Evolutionary conservation across 2,113 vertebrate species (phyloP).

Genomic region (Struthio camelus): DNA sequence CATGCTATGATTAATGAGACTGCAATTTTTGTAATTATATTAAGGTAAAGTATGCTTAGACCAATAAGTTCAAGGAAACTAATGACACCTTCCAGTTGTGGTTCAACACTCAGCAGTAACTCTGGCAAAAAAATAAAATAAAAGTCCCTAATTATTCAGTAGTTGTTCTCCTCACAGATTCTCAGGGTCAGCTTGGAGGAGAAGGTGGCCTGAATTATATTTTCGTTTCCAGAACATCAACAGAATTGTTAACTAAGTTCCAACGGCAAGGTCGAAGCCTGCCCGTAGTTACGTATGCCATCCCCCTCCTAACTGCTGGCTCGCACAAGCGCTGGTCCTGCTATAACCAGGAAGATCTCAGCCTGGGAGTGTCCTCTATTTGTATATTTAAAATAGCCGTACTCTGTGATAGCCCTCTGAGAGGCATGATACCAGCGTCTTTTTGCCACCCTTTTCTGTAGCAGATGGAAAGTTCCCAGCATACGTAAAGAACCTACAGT

Average conservation of each 20-base stretch:
- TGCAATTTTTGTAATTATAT: constrained; percentile 29
- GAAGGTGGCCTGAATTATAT: constrained; percentile 63
- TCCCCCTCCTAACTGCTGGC: not conserved
- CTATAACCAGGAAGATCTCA: not conserved
- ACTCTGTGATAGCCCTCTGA: not conserved
- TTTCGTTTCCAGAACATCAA: constrained; percentile 36
- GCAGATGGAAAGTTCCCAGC: not conserved
- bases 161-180: constrained; percentile 18
- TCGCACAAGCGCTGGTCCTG: accelerated
- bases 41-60: not conserved
- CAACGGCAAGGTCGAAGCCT: constrained; percentile 29
- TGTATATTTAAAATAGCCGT: accelerated
- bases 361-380: not conserved
- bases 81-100: not conserved
- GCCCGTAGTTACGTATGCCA: not conserved
- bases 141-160: constrained; percentile 35
- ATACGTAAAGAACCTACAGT: accelerated
- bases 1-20: not conserved
- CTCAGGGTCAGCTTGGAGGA: constrained; percentile 61
- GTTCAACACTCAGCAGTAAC: constrained; percentile 1
- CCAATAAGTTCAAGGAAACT: constrained; percentile 26
- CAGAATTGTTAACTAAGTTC: constrained; percentile 58
- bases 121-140: not conserved
- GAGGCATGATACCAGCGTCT: accelerated
- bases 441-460: not conserved